Evolutionary conservation across 2,888 invertebrate species (phyloP), one percentile per base, ranked within the genome.

Genomic region (Ephialtes manifestator): DNA sequence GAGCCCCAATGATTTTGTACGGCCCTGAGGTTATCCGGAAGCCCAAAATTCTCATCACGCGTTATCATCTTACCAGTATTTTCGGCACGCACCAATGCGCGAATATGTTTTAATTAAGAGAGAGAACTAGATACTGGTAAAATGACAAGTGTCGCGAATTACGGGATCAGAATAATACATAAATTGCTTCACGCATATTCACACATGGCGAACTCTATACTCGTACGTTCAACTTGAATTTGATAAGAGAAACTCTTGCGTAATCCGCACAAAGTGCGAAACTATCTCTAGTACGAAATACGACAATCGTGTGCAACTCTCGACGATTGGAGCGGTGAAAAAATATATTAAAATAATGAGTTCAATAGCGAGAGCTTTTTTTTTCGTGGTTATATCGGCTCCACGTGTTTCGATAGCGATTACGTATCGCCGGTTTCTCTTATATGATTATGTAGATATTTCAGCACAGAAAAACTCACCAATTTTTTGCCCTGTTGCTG

Each of bases 191-290:
- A 53, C 39, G 0, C 1, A 15, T 43, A 15, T 43, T 43, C n/a
- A 13, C 28, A 24, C 24, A 43, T 31, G 35, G 35, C 39, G 18
- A 20, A 11, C n/a, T 18, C 5, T 20, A 11, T 13, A 28, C 39
- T 4, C 10, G 35, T 15, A 58, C 60, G 58, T 72, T 68, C 24
- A 46, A 75, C 39, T 63, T 24, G 48, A 5, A 55, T 78, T 81
- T 65, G 84, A 84, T 84, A 81, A 81, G 72, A 79, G 60, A 72
- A 46, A 71, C 31, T n/a, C 70, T 86, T 86, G 72, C 86, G 84
- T 81, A 74, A 87, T 83, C 67, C 28, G 80, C 81, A 18, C 78
- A 83, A 86, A 83, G 85, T 82, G 51, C 72, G 51, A 68, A 76
- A 48, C 20, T 75, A 55, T 74, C 67, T 18, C 18, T 51, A 43